Percentiles rank a stretch among this genome's conserved stretches.
Conservation (phyloP, 1,140 invertebrate species). For the Drosophila bipectinata region DNA sequence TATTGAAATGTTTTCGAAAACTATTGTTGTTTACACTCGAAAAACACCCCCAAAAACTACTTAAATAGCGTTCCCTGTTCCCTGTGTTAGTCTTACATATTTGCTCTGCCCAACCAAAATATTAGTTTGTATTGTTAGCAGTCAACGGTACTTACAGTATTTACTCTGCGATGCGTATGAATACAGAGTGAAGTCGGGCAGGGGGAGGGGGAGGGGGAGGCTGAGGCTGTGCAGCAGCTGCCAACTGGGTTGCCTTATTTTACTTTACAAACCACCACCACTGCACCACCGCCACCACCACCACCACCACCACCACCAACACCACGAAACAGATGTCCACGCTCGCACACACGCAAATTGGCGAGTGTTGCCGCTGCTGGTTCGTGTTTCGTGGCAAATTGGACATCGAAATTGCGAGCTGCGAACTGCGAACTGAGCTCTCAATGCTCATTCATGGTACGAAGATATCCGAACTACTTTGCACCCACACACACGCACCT, state of each 20-base stretch:
- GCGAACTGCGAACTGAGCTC: constrained; percentile 24
- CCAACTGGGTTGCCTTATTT: constrained; percentile 44
- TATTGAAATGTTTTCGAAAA: not conserved
- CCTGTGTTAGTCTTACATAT: constrained; percentile 15
- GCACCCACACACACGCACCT: constrained; percentile 14
- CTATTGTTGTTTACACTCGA: not conserved
- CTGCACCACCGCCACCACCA: constrained; percentile 30
- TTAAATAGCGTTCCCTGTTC: not conserved
- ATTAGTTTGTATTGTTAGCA: constrained; percentile 44
- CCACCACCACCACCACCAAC: constrained; percentile 33
- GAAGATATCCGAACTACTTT: constrained; percentile 18
- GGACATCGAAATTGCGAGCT: constrained; percentile 42
- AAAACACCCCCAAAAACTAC: not conserved
- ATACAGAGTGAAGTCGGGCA: no score
- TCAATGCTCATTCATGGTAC: constrained; percentile 48
- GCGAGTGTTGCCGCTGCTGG: constrained; percentile 10
- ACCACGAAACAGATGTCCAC: constrained; percentile 40
- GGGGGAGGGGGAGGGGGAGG: constrained; percentile 4
- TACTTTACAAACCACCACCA: constrained; percentile 42
- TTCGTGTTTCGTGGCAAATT: constrained; percentile 55
- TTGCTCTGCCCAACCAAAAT: constrained; percentile 35
- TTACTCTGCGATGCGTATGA: constrained; percentile 12
- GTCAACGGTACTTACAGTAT: constrained; percentile 12
- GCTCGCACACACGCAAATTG: constrained; percentile 20
- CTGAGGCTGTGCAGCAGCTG: constrained; percentile 54